Evolutionary conservation across 2,797 vertebrate genomes (phyloP), one percentile per base, ranked within the genome.

Genomic region (Malacoraja senta): DNA sequence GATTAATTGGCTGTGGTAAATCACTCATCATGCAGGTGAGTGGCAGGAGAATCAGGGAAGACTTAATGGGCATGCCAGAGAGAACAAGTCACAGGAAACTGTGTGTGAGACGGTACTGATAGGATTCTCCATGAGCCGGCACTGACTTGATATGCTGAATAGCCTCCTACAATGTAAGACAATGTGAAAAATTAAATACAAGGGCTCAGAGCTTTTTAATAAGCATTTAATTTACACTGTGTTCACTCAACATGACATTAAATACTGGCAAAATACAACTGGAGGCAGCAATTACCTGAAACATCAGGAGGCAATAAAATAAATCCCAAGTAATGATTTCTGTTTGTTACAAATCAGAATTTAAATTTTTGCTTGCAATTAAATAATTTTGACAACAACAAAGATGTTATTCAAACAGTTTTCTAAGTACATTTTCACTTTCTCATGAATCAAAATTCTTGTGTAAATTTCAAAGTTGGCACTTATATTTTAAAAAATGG

Each of bases 141-240:
- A 71, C 19, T 13, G 10, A 71, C 4, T 71, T 71, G 68, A 71
- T 19, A 19, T 13, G 19, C 68, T 19, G 19, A 71, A 71, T 71
- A 19, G 65, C 65, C 9, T 68, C 65, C 65, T 68, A 71, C 13
- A 19, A 15, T 19, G 68, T 71, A 71, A 71, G 68, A 21, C 17
- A 68, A 68, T 71, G 17, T 71, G 68, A 19, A 19, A 21, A 71
- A 71, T 13, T 15, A 71, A 71, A 71, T 71, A 71, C 68, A 71
- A 71, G 68, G 68, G 68, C 68, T 71, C 13, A 19, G 19, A 19
- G 68, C 19, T 84, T 61, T 84, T 61, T 58, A 65, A 86, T 61
- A 63, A 86, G 83, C 83, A 86, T 65, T 86, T 86, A 63, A 86
- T 86, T 86, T 86, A 63, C 83, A 86, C 63, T 6, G 9, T 65